phyloP scores from a whole-genome alignment of 2,888 invertebrate genomes.

The Plebejus argus region DNA sequence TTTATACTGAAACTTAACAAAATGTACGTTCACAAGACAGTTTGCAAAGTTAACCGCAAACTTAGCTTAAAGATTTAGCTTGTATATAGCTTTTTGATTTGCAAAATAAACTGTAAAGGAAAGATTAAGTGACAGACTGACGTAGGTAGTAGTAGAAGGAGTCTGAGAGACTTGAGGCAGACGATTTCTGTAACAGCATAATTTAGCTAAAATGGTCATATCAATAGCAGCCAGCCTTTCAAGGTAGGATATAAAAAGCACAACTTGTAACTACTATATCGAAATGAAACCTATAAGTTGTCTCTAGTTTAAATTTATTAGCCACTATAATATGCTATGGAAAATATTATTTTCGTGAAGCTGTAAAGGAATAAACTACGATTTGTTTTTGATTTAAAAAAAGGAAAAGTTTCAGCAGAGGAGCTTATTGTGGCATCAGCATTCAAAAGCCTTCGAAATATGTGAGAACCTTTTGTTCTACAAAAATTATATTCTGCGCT shows the following conservation, averaged over 20 bases:
- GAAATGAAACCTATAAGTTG: too few species aligned
- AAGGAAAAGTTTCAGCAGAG: constrained; percentile 23
- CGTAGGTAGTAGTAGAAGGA: too few species aligned
- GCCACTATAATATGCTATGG: not conserved
- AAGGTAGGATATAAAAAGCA: too few species aligned
- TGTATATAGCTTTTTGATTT: too few species aligned
- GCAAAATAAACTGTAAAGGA: too few species aligned
- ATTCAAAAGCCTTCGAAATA: constrained; percentile 31
- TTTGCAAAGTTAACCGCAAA: not conserved
- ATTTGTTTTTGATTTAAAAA: constrained; percentile 4
- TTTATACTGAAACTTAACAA: not conserved
- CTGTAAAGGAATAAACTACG: not conserved
- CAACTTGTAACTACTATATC: too few species aligned
- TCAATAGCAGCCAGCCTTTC: too few species aligned
- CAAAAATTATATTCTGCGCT: constrained; percentile 10
- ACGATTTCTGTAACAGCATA: too few species aligned
- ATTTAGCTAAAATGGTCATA: too few species aligned
- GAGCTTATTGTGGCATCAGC: constrained; percentile 24
- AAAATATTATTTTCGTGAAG: not conserved
- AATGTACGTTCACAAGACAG: not conserved
- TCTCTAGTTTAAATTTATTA: too few species aligned
- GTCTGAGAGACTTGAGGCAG: too few species aligned
- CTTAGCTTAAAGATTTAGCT: not conserved
- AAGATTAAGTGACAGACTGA: too few species aligned
- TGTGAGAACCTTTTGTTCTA: constrained; percentile 23